phyloP scores from a whole-genome alignment of 2,113 vertebrate genomes.

The Microtus pennsylvanicus region DNA sequence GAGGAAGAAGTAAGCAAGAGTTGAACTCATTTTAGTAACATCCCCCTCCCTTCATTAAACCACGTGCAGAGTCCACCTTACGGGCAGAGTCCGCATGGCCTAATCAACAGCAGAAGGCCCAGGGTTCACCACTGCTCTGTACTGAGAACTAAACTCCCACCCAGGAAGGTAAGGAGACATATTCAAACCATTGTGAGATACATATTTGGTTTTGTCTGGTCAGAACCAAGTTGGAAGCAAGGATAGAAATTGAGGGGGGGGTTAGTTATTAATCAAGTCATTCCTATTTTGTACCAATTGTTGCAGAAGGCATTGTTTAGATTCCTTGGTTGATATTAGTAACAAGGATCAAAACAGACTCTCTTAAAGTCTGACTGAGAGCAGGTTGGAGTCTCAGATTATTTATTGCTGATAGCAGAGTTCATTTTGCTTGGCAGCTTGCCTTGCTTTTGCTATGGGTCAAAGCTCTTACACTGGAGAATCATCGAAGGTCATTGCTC shows the following conservation, averaged over 20 bases:
- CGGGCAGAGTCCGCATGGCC: neutral
- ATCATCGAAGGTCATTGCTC: too few relatives aligned
- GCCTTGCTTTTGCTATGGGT: neutral
- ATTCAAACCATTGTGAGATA: neutral
- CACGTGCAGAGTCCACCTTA: too few relatives aligned
- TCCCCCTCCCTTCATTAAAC: neutral
- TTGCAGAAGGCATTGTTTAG: constrained; percentile 22
- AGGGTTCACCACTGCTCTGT: neutral
- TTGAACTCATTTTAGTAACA: neutral
- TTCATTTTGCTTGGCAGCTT: neutral
- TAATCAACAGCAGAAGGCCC: neutral
- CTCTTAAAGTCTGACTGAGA: neutral
- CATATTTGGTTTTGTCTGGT: neutral
- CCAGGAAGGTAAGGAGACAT: neutral
- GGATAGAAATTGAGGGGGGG: neutral
- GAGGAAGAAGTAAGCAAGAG: neutral
- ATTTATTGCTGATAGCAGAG: neutral
- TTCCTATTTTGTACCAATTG: neutral
- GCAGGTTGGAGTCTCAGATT: neutral
- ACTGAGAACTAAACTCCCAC: neutral
- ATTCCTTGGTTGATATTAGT: neutral
- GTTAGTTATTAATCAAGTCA: constrained; percentile 6
- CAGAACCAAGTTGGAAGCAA: neutral
- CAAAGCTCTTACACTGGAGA: constrained; percentile 19
- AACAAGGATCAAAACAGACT: neutral